Base-by-base conservation (phyloP, 2,888 invertebrate species). In the Microplitis manilae region DNA sequence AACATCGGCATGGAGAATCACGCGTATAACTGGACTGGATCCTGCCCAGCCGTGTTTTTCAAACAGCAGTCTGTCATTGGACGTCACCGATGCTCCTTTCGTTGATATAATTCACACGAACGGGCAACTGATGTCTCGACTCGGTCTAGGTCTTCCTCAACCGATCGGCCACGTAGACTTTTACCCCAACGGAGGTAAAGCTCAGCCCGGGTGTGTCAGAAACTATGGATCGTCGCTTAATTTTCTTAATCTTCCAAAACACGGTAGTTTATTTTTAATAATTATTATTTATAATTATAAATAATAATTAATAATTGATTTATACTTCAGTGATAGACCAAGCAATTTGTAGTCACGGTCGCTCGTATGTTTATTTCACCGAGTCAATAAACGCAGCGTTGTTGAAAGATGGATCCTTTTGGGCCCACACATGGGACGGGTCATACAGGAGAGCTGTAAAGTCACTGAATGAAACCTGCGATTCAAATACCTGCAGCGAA, bases 151-250 rank as follows among this genome's bases (percentile, higher is more conserved):
- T 38, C 85, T 93, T 68, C 92, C 93, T 0, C 90, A 91, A n/a
- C 90, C 92, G 41, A 90, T 39, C 93, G 93, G 93, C 69, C 91
- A 94, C 81, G 91, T 93, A 1, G 94, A 94, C 85, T 94, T 94
- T 85, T 94, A 94, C 86, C 93, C 94, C 0, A 94, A 94, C 79
- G 94, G 94, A 0, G 94, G 94, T 0, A 91, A 92, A 89, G 90
- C 90, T 69, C 94, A 94, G 84, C 94, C 94, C 0, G 94, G 94
- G 0, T 94, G 94, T 83, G 71, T 81, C 6, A 90, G 89, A 64
- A 80, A 83, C n/a, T 38, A 81, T 5, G 73, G 72, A 0, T 80
- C 90, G 1, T 89, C 90, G 85, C 86, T 90, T 0, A 85, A 87
- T 15, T 81, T 90, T 7, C 68, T 91, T 13, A 90, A 90, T 0